phyloP scores from a whole-genome alignment of 2,797 vertebrate genomes.

The Oryzias sinensis region DNA sequence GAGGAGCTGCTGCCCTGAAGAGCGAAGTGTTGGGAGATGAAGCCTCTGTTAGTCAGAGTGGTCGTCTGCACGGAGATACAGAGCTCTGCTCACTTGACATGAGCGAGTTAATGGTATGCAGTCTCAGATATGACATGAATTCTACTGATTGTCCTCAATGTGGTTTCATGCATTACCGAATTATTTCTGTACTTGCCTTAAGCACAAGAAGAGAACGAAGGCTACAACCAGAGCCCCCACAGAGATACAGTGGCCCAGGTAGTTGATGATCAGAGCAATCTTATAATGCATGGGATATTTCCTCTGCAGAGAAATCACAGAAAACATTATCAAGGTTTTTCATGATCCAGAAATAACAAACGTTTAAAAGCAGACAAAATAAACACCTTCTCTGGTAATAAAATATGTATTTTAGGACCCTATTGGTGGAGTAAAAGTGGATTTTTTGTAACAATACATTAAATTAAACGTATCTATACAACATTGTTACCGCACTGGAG shows the following conservation, averaged over 20 bases:
- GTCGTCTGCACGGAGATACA: slow-evolving; percentile 6
- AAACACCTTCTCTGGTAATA: background rate
- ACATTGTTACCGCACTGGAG: background rate
- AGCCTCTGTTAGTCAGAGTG: slow-evolving; percentile 6
- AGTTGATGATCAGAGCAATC: slow-evolving; percentile 94
- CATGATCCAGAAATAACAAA: slow-evolving; percentile 5
- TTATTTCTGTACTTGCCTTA: slow-evolving; percentile 87
- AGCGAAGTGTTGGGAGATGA: slow-evolving; percentile 21
- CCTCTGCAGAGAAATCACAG: slow-evolving; percentile 73
- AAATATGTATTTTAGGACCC: background rate
- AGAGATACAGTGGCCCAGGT: slow-evolving; percentile 96
- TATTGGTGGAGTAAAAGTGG: too few species aligned
- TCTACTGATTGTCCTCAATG: slow-evolving; percentile 46
- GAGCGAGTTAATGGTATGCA: slow-evolving; percentile 57
- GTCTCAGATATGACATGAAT: slow-evolving; percentile 34
- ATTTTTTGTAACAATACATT: slow-evolving; percentile 1
- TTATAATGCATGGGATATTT: slow-evolving; percentile 95
- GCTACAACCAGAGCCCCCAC: slow-evolving; percentile 90
- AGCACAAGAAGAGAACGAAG: slow-evolving; percentile 94
- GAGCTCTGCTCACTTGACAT: slow-evolving; percentile 47
- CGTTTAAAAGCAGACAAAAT: background rate
- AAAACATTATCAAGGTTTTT: slow-evolving; percentile 8
- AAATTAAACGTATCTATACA: too few species aligned
- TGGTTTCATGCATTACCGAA: slow-evolving; percentile 43
- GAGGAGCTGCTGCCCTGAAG: slow-evolving; percentile 4